A percentile compares a stretch with the other conserved stretches of the same genome.
These are phyloP conservation scores for Drosophila pachea DNA, from an alignment of 1,140 invertebrate species.

Conservation along the genomic window DNA sequence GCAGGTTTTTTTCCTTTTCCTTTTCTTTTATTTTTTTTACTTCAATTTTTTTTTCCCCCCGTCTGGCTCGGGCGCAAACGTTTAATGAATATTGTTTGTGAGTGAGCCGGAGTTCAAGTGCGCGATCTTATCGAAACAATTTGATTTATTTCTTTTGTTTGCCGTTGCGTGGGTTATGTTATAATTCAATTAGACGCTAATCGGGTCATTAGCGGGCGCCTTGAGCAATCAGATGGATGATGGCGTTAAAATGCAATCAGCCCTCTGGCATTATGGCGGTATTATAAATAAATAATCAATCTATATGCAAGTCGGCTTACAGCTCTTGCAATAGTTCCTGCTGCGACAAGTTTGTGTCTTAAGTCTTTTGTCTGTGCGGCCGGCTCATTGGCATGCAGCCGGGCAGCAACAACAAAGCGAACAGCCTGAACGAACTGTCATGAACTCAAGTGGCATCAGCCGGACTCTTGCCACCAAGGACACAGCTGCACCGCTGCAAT, in stretches of 20 bases:
- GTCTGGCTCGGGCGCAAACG: not conserved
- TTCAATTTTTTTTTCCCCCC: no score
- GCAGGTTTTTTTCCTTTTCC: not conserved
- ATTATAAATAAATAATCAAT: constrained; percentile 66
- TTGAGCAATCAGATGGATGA: constrained; percentile 5
- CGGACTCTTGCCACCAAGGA: constrained; percentile 66
- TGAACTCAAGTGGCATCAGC: constrained; percentile 15
- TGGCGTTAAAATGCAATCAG: constrained; percentile 56
- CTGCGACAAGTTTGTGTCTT: constrained; percentile 64
- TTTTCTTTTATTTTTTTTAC: no score
- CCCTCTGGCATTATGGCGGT: constrained; percentile 27
- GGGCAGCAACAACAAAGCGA: constrained; percentile 24
- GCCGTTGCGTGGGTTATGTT: constrained; percentile 52
- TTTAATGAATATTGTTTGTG: constrained; percentile 15
- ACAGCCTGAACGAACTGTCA: constrained; percentile 20
- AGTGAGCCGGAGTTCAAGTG: constrained; percentile 51
- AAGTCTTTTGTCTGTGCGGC: constrained; percentile 48
- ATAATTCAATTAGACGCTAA: constrained; percentile 69
- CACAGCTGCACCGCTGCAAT: constrained; percentile 13
- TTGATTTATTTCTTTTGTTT: constrained; percentile 32
- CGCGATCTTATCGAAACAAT: constrained; percentile 44
- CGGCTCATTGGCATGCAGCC: constrained; percentile 25
- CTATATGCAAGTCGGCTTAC: constrained; percentile 69
- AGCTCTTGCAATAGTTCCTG: constrained; percentile 60
- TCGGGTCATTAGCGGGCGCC: constrained; percentile 56